Evolutionary conservation across 2,888 invertebrate species (phyloP).

Genomic region (Poecilus cupreus): DNA sequence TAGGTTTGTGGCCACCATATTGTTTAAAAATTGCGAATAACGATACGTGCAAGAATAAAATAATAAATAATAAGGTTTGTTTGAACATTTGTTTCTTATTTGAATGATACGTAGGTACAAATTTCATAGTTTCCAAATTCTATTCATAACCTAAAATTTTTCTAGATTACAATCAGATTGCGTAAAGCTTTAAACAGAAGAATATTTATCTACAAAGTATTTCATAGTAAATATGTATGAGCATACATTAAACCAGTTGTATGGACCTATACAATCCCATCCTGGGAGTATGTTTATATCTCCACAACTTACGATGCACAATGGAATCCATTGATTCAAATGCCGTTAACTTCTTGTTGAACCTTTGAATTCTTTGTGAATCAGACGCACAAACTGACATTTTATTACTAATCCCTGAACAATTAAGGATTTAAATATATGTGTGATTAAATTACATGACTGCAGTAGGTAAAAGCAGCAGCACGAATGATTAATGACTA

Average conservation of each 20-base stretch:
- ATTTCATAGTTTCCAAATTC: no score
- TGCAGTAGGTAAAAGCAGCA: neutral
- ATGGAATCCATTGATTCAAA: neutral
- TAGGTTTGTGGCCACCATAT: no score
- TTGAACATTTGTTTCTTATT: no score
- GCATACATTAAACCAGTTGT: neutral
- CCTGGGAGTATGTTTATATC: neutral
- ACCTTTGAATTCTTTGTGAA: neutral
- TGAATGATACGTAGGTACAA: no score
- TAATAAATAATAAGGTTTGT: no score
- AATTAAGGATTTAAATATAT: conserved; percentile 36
- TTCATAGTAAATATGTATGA: neutral
- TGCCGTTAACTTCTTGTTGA: conserved; percentile 9
- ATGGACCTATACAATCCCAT: neutral
- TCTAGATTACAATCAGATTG: neutral
- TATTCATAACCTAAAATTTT: neutral
- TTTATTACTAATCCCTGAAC: conserved; percentile 44
- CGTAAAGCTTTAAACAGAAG: neutral
- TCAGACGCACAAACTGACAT: neutral
- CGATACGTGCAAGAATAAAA: no score
- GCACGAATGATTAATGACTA: conserved; percentile 20
- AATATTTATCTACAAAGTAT: neutral
- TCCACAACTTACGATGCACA: neutral
- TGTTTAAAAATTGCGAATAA: no score
- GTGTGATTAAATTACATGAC: conserved; percentile 31